Evolutionary conservation across 1,140 invertebrate species (phyloP).

Genomic region (Oreohelix idahoensis): DNA sequence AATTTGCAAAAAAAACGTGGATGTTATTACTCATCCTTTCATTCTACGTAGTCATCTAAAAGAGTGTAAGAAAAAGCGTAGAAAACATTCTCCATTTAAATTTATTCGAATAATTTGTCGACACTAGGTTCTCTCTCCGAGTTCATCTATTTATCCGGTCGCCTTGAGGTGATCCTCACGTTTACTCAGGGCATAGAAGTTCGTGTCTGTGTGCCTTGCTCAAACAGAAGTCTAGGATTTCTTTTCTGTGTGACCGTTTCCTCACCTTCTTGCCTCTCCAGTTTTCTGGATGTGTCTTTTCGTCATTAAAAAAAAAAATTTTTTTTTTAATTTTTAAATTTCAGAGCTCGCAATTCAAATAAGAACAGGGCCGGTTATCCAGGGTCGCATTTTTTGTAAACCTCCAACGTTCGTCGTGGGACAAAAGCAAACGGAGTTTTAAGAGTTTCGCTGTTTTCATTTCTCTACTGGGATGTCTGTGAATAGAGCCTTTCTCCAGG

Average conservation of each 20-base stretch:
- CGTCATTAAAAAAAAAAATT: too few relatives aligned
- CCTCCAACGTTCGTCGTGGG: not conserved
- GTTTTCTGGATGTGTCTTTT: not conserved
- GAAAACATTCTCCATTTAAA: too few relatives aligned
- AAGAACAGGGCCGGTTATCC: not conserved
- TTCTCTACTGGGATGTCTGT: not conserved
- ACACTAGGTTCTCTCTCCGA: not conserved
- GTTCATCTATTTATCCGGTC: not conserved
- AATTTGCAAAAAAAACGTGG: too few relatives aligned
- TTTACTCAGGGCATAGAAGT: constrained; percentile 17
- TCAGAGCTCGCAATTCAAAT: not conserved
- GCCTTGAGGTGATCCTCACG: not conserved
- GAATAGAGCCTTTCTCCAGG: not conserved
- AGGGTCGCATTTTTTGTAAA: not conserved
- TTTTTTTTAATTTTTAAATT: not conserved
- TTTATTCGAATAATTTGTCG: too few relatives aligned
- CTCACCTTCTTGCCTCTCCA: not conserved
- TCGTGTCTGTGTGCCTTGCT: constrained; percentile 7
- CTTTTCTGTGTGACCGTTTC: not conserved
- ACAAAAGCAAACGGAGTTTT: not conserved
- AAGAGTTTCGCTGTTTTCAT: not conserved
- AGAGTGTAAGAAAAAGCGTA: too few relatives aligned
- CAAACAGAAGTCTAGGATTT: constrained; percentile 7
- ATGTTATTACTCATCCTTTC: too few relatives aligned
- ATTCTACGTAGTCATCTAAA: too few relatives aligned